Evolutionary conservation across 2,888 invertebrate genomes (phyloP), one percentile per base, ranked within the genome.

Genomic region (Eutolmus rufibarbis): DNA sequence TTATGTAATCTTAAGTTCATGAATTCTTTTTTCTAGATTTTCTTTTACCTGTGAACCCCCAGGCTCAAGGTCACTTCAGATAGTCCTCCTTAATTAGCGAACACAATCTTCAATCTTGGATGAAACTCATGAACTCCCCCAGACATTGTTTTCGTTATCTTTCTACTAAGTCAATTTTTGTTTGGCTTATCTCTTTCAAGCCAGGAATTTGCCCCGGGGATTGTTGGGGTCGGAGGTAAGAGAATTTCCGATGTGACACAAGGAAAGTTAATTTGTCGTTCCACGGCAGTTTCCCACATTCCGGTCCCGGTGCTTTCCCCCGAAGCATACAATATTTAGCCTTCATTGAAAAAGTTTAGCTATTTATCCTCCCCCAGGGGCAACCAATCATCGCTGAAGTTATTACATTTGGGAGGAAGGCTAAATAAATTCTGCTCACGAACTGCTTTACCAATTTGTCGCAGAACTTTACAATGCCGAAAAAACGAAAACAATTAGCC

Each of bases 261-360:
- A 28, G 23, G 28, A 66, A 66, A 66, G 66, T 66, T 66, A 66
- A 66, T 66, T 66, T 66, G 66, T 23, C 66, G 66, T 66, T 66
- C 66, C 23, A 66, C 28, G 66, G 66, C 66, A 66, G 66, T 23
- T 23, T 66, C 12, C 28, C 66, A 23, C 66, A 66, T 66, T 19
- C 16, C 5, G 43, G 12, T 14, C 43, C 28, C 12, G 12, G 66
- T 4, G 2, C 66, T 66, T 57, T 28, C 23, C 66, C 66, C 66
- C 66, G 66, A 14, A 66, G 66, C 78, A 43, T 2, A 37, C 40
- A 78, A 40, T 43, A 43, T 78, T 23, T 23, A 78, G 78, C 40
- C 43, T 78, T 78, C 78, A 78, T 78, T 78, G 78, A 78, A 78
- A 78, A 78, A 78, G 40, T 78, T 78, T 78, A 43, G 23, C 78